Evolutionary conservation across 2,113 vertebrate genomes (phyloP), one percentile per base, ranked within the genome.

Genomic region (Nicator chloris): DNA sequence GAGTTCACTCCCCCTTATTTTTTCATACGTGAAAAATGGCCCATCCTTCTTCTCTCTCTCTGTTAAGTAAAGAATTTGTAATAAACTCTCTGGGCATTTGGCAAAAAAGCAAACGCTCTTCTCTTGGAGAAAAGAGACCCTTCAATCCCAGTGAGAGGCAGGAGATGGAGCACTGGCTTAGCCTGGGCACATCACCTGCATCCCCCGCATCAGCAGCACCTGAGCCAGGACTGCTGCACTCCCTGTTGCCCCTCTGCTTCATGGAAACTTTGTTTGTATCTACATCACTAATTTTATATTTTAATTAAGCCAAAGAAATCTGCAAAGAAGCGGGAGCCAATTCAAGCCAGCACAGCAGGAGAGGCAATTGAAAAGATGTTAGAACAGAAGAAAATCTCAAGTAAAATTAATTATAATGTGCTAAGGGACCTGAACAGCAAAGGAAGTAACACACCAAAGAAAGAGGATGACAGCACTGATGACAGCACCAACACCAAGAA

Each of bases 351-450:
- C 98, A 99, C 99, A 2, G 99, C 99, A 0, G 99, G 99, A 59
- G 99, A 99, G 95, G 99, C 99, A 96, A 99, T 99, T 51, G 99
- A 98, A 97, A 99, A 99, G 98, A 99, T 99, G 99, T 96, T 99
- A 97, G 99, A 99, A 94, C 99, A 99, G 98, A 99, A 99, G 97
- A 98, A 97, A 92, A 99, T 99, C 95, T 99, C 99, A 22, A 98
- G 98, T 97, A 99, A 99, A 98, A 99, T 99, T 97, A 99, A 99
- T 98, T 99, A 99, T 82, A 99, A 99, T 45, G 99, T 99, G 63
- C 98, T 99, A 80, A 98, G 98, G 57, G 99, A 98, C 97, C 98
- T 99, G 56, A 98, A 99, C 97, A 92, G 98, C 95, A 98, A 98
- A 76, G 98, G 98, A 19, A 92, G 94, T 24, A 88, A 96, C 93